These are phyloP conservation scores for Standfussiana lucernea DNA, from an alignment of 2,888 invertebrate genomes.

Conservation along the genomic window DNA sequence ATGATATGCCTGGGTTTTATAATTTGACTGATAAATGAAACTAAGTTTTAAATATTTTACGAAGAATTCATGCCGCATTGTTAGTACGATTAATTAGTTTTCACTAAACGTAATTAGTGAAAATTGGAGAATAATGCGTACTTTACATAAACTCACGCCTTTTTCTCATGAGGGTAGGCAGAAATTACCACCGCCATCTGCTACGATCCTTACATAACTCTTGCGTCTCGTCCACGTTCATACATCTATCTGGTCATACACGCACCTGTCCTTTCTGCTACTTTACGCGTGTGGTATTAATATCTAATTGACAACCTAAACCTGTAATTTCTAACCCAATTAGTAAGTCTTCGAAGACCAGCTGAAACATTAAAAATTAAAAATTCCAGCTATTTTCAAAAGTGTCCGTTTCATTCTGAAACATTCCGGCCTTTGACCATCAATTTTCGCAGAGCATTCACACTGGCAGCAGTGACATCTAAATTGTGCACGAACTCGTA, in stretches of 20 bases:
- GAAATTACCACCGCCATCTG: background rate
- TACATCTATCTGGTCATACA: background rate
- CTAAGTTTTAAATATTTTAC: background rate
- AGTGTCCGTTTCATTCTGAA: background rate
- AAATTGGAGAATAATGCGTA: background rate
- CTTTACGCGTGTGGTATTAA: background rate
- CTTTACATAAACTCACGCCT: background rate
- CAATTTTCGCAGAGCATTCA: constrained; percentile 19
- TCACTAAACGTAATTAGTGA: background rate
- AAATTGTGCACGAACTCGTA: constrained; percentile 34
- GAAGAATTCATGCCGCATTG: background rate
- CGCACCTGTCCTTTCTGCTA: background rate
- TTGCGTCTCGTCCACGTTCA: background rate
- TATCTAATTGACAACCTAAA: too few relatives aligned
- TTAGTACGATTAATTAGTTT: background rate
- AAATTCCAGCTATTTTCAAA: background rate
- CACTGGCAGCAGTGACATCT: constrained; percentile 26
- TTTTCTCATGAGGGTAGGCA: background rate
- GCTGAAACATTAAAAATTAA: background rate
- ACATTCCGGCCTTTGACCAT: constrained; percentile 19
- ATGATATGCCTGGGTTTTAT: background rate
- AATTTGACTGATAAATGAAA: background rate
- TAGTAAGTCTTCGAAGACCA: background rate
- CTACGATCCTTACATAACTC: background rate
- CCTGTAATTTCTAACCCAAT: background rate